Percentiles rank a stretch among this genome's conserved stretches.
These are phyloP conservation scores for Synanceia verrucosa DNA, from an alignment of 2,797 vertebrate genomes.

Conservation along the genomic window DNA sequence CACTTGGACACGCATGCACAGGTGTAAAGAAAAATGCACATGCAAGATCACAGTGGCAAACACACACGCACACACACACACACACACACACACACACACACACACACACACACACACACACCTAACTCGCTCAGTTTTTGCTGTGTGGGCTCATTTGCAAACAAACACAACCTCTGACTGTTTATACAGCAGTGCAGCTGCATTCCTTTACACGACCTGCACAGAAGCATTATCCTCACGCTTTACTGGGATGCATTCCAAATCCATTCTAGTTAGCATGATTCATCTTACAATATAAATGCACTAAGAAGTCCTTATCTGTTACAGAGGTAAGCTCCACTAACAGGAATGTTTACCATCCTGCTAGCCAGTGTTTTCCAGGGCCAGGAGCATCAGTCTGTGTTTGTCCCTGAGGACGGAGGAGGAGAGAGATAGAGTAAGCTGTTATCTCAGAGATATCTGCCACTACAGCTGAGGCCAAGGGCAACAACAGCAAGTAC, in stretches of 20 bases:
- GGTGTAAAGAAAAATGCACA: conserved; percentile 25
- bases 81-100: neutral
- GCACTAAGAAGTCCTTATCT: conserved; percentile 46
- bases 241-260: conserved; percentile 39
- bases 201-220: conserved; percentile 42
- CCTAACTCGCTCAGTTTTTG: conserved; percentile 37
- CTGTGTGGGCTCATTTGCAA: conserved; percentile 64
- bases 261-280: conserved; percentile 31
- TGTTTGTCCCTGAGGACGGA: conserved; percentile 59
- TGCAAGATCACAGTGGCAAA: conserved; percentile 2
- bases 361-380: conserved; percentile 47
- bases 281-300: conserved; percentile 48
- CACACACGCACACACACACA: neutral
- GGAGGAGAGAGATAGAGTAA: conserved; percentile 34
- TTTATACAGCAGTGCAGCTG: conserved; percentile 40
- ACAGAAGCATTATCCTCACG: conserved; percentile 28
- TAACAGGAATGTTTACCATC: conserved; percentile 48
- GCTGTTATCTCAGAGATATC: conserved; percentile 61
- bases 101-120: neutral
- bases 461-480: conserved; percentile 57
- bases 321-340: conserved; percentile 36
- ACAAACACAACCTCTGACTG: conserved; percentile 38
- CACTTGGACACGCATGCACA: conserved; percentile 1
- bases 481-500: conserved; percentile 51
- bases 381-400: conserved; percentile 53